phyloP scores from a whole-genome alignment of 2,888 invertebrate genomes.

The Lepidochrysops patricia region DNA sequence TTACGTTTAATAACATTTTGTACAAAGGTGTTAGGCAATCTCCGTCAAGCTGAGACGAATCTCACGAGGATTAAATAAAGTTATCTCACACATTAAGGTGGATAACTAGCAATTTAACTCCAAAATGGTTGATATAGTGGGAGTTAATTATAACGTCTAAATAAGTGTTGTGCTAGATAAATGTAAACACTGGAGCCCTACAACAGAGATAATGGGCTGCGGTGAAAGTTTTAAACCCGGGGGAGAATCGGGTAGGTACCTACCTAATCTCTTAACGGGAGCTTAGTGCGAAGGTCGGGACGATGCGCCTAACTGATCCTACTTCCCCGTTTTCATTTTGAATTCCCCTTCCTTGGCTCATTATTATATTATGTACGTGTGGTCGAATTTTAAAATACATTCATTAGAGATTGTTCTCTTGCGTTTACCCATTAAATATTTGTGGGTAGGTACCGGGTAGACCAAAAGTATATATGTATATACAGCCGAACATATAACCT shows the following conservation, averaged over 20 bases:
- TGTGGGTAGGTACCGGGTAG: too few species aligned
- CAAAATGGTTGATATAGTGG: not conserved
- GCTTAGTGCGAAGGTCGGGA: constrained; percentile 25
- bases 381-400: not conserved
- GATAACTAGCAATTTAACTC: not conserved
- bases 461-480: too few species aligned
- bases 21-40: not conserved
- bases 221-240: constrained; percentile 45
- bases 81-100: not conserved
- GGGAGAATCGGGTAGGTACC: constrained; percentile 49
- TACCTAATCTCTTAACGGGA: constrained; percentile 52
- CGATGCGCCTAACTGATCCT: constrained; percentile 21
- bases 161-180: constrained; percentile 12
- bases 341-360: not conserved
- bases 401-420: too few species aligned
- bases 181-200: constrained; percentile 30
- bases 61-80: not conserved
- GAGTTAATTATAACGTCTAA: constrained; percentile 2
- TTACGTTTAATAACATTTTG: not conserved
- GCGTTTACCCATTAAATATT: too few species aligned
- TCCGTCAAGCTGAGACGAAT: not conserved
- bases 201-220: constrained; percentile 40
- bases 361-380: not conserved
- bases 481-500: too few species aligned
- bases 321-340: not conserved